Evolutionary conservation across 1,140 invertebrate species (phyloP).

Genomic region (Cotesia chilonis): DNA sequence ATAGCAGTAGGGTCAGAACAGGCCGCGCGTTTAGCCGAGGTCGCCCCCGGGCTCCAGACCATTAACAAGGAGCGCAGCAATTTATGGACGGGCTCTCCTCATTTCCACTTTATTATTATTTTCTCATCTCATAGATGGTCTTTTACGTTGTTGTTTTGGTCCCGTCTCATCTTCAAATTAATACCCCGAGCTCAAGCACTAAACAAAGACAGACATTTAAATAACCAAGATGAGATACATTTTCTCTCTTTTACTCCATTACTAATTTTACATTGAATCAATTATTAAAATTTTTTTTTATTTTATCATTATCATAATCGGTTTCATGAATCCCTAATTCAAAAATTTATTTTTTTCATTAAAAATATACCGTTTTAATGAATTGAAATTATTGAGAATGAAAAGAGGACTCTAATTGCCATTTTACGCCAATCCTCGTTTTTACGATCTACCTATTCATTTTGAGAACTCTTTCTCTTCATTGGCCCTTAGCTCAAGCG

Average conservation of each 20-base stretch:
- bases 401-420: no score
- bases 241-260: not conserved
- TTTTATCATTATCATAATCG: no score
- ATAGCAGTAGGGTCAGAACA: conserved; percentile 58
- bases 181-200: conserved; percentile 17
- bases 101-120: conserved; percentile 68
- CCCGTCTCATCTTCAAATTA: conserved; percentile 32
- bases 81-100: conserved; percentile 65
- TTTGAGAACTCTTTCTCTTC: no score
- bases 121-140: conserved; percentile 64
- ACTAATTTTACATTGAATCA: not conserved
- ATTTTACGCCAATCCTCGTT: no score
- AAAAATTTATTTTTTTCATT: not conserved
- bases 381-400: no score
- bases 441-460: no score
- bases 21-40: conserved; percentile 61
- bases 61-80: conserved; percentile 67
- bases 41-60: conserved; percentile 62
- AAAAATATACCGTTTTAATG: no score
- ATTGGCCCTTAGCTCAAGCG: no score
- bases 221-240: conserved; percentile 3
- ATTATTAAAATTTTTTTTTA: not conserved
- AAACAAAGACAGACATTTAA: conserved; percentile 16
- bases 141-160: conserved; percentile 28
- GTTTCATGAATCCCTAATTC: no score